Base-by-base conservation (phyloP, 1,140 invertebrate species). In the Drosophila nikananu region DNA sequence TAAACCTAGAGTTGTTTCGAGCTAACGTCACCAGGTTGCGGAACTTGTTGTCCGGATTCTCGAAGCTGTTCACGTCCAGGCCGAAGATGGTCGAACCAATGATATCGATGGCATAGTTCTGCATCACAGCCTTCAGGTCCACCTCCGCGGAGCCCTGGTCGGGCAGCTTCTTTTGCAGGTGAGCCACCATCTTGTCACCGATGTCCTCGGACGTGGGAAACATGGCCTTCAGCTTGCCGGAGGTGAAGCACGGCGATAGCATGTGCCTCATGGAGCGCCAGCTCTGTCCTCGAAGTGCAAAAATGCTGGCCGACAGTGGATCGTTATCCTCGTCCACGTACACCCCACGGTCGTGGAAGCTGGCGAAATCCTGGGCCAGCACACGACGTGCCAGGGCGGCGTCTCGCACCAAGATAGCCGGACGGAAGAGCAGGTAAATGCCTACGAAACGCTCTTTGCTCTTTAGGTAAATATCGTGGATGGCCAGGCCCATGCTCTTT, bases 221-320 rank as follows among this genome's bases (percentile, higher is more conserved):
- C 94, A 95, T 95, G 3, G 77, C 80, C 73, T 95, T 95, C 4
- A 95, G 80, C 78, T 95, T 95, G 19, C 93, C 94, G 0, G 94
- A 93, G 1, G 94, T 95, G 70, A 95, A 95, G 7, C 94, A 93
- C 0, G 95, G 95, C 1, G 94, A 94, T 0, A 96, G 68, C 66
- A 94, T 94, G 0, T 92, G 77, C 13, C 95, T 79, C n/a, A 95
- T 74, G 8, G 84, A 87, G 54, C 93, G 93, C 95, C 95, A 95
- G 21, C 84, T 93, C 67, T 93, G 91, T 2, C 93, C 94, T 23
- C 93, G 91, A 2, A 94, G 75, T 2, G 93, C 80, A 55, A 94
- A 94, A 13, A 94, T 67, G 61, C 93, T 93, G 4, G 75, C 83
- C 1, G 86, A 91, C 7, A 94, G 27, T 2, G 92, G 93, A 86